phyloP scores from a whole-genome alignment of 2,113 vertebrate species.

The Pachyramphus minor region DNA sequence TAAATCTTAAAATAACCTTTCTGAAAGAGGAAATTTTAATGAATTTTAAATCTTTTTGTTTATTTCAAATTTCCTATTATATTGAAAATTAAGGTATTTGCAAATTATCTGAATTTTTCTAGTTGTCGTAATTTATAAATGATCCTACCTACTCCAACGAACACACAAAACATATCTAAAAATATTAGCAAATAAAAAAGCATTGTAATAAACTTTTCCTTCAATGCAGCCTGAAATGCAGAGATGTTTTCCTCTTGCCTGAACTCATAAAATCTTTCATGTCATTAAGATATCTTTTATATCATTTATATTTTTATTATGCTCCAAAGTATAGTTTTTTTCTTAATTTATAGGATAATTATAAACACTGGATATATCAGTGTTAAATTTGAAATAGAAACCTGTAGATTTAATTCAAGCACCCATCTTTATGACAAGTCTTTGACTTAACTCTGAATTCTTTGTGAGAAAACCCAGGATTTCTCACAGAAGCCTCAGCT shows the following conservation, averaged over 20 bases:
- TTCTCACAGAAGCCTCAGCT: background rate
- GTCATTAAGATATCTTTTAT: background rate
- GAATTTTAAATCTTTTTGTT: rapidly evolving
- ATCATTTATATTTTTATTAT: background rate
- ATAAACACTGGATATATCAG: background rate
- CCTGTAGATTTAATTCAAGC: background rate
- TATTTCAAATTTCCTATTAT: background rate
- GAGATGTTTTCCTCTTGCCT: background rate
- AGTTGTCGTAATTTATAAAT: background rate
- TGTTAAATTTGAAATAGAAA: background rate
- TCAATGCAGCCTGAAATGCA: background rate
- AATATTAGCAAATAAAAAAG: background rate
- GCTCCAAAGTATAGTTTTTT: background rate
- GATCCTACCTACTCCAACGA: background rate
- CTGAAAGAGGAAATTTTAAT: background rate
- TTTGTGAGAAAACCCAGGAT: background rate
- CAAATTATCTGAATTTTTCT: background rate
- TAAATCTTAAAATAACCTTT: background rate
- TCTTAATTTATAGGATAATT: background rate
- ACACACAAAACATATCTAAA: background rate
- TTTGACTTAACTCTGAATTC: background rate
- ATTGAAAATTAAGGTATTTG: background rate
- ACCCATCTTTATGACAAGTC: background rate
- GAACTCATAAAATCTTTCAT: background rate
- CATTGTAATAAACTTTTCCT: background rate